Evolutionary conservation across 2,113 vertebrate genomes (phyloP), one percentile per base, ranked within the genome.

Genomic region (Galemys pyrenaicus): DNA sequence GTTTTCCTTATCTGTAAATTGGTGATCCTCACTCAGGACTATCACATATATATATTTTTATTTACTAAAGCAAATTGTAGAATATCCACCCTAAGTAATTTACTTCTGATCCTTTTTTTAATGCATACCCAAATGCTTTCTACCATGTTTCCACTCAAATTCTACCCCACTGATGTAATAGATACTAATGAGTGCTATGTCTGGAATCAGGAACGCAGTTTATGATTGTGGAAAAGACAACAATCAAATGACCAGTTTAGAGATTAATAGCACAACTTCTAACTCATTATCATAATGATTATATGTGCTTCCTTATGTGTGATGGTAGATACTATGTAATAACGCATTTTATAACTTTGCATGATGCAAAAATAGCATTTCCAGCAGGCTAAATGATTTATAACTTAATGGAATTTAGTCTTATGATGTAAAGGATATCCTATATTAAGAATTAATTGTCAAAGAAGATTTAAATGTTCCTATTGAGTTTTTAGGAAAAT

Each of bases 391-490:
- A 87, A 94, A 89, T 41, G 91, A 65, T 73, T 74, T 87, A 62
- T 74, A 91, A 32, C 1, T 71, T 88, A 88, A 77, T 54, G n/a
- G 28, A 92, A 95, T 80, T 84, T 73, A 93, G 20, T 92, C 37
- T 87, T 75, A 80, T 80, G 46, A 92, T 35, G 58, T 86, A 7
- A 94, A 90, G n/a, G 9, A 73, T 91, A 64, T 68, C n/a, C 35
- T 95, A 80, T 73, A 67, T n/a, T 82, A 87, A 92, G n/a, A 87
- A 94, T 71, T 82, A 84, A 92, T 67, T 90, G 80, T 8, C 37
- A 86, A 88, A 73, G 26, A 89, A 54, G 37, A 96, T 83, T 64
- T 81, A 58, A 90, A 88, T 81, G 30, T 82, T 95, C 92, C n/a
- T 67, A 79, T 15, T 82, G 16, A 8, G 44, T 22, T 97, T 83